A percentile compares a stretch with the other conserved stretches of the same genome.
Evolutionary conservation across 2,113 vertebrate species (phyloP).

Genomic region (Pteronura brasiliensis): DNA sequence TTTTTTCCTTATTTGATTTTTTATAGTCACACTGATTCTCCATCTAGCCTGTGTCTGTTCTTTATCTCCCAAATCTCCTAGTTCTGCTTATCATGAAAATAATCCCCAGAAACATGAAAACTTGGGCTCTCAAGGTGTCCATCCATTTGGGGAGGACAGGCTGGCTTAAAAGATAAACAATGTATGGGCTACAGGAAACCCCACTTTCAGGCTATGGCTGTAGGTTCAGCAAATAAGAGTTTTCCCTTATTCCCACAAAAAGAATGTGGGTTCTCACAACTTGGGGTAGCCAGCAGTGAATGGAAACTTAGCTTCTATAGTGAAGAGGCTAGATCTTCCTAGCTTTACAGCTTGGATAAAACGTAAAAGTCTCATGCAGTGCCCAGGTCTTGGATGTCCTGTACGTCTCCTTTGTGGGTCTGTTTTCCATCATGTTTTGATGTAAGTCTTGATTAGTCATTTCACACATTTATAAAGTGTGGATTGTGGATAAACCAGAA

Average conservation of each 20-base stretch:
- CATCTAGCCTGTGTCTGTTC: background rate
- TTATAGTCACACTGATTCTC: background rate
- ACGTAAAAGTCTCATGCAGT: background rate
- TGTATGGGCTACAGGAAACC: accelerated
- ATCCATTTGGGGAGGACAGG: background rate
- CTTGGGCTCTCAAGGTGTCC: background rate
- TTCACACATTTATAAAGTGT: background rate
- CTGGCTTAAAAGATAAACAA: background rate
- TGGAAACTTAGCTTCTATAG: background rate
- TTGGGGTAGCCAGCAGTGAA: background rate
- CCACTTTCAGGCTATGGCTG: background rate
- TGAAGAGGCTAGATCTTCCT: background rate
- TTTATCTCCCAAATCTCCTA: background rate
- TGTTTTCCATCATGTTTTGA: background rate
- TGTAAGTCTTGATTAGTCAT: background rate
- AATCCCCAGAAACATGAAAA: background rate
- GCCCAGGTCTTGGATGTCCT: background rate
- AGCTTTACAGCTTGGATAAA: background rate
- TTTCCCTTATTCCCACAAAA: background rate
- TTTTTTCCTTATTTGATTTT: conserved; percentile 16
- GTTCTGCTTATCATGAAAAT: background rate
- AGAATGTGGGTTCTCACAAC: background rate
- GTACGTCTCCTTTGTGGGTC: background rate
- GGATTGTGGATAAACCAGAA: background rate
- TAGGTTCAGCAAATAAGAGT: background rate